These are phyloP conservation scores for Leucosticte australis DNA, from an alignment of 2,113 vertebrate genomes.

Conservation along the genomic window DNA sequence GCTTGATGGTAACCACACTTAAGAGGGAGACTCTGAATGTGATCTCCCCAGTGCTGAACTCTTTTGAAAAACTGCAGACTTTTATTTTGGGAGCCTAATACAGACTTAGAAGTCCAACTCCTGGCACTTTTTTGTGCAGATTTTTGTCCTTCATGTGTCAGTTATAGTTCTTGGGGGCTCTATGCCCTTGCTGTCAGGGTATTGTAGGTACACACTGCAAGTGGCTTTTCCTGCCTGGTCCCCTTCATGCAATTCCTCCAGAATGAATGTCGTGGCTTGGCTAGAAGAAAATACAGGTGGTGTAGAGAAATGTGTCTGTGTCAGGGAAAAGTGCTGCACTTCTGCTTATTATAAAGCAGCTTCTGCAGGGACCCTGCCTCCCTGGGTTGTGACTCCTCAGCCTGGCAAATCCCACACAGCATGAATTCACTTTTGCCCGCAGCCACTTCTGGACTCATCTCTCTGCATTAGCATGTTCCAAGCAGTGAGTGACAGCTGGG, in stretches of 20 bases:
- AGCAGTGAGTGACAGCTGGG: neutral
- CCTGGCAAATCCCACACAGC: neutral
- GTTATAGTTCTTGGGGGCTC: neutral
- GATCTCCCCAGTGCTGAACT: neutral
- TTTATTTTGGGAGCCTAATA: neutral
- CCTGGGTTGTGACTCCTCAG: neutral
- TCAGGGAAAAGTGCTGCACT: neutral
- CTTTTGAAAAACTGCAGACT: neutral
- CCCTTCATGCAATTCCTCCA: neutral
- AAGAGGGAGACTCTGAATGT: neutral
- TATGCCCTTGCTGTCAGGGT: neutral
- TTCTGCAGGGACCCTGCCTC: neutral
- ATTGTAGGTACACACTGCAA: neutral
- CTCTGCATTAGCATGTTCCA: neutral
- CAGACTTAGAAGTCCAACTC: neutral
- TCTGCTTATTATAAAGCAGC: neutral
- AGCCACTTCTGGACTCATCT: neutral
- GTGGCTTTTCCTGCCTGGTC: neutral
- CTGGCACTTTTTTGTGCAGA: neutral
- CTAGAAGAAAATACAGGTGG: neutral
- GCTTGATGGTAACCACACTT: neutral
- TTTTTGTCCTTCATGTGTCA: neutral
- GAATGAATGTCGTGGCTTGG: neutral
- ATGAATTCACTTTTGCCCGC: neutral
- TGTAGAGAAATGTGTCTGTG: neutral